Conservation (phyloP, 2,888 invertebrate species). For the Serrognathus titanus region DNA sequence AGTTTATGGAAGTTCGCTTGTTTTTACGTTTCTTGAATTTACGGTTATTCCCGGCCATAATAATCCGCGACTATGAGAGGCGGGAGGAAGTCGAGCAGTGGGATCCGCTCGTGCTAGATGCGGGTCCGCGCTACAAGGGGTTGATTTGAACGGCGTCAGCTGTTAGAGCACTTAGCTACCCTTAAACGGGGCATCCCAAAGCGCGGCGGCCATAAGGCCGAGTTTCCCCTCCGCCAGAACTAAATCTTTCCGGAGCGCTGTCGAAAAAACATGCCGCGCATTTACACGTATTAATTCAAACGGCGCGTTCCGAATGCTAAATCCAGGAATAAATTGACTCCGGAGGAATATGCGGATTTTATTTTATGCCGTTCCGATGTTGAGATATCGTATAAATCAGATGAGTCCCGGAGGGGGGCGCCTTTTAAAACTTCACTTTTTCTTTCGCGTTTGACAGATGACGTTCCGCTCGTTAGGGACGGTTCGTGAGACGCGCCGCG, state of each 20-base stretch:
- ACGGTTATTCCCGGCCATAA: too few species aligned
- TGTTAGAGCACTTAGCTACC: conserved; percentile 54
- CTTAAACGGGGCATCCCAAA: conserved; percentile 37
- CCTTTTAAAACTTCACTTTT: too few species aligned
- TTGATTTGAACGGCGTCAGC: conserved; percentile 52
- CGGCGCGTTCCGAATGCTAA: conserved; percentile 43
- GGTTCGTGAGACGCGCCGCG: neutral
- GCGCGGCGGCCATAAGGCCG: conserved; percentile 30
- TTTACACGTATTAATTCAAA: conserved; percentile 48
- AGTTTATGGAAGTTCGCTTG: too few species aligned
- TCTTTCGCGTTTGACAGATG: too few species aligned
- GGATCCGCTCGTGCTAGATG: conserved; percentile 30
- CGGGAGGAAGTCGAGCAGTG: neutral
- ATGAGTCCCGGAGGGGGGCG: neutral
- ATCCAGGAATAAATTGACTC: conserved; percentile 44
- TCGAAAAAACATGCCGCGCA: conserved; percentile 46
- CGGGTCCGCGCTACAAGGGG: conserved; percentile 37
- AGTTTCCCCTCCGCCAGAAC: conserved; percentile 31
- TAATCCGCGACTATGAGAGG: conserved; percentile 4
- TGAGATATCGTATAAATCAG: conserved; percentile 35
- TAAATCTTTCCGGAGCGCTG: conserved; percentile 41
- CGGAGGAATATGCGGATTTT: conserved; percentile 29
- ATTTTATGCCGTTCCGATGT: too few species aligned
- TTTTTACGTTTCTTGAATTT: too few species aligned
- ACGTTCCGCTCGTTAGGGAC: neutral